Evolutionary conservation across 2,113 vertebrate species (phyloP), one percentile per base, ranked within the genome.

Genomic region (Solea senegalensis): DNA sequence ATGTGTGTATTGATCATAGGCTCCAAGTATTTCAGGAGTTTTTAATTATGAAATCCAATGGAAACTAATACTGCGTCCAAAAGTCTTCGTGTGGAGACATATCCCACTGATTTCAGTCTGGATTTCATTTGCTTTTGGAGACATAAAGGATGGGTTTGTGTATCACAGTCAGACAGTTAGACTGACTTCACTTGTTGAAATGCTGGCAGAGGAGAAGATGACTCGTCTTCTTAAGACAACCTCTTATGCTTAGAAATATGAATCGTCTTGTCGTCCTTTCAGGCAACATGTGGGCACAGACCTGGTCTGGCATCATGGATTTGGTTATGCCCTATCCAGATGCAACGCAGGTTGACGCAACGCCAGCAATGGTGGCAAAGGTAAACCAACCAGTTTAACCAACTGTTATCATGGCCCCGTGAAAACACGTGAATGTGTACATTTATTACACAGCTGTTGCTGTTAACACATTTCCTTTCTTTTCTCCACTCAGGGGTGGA

Each of bases 241-340:
- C 74, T 51, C 58, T 41, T 3, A 9, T 12, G 28, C 4, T 12
- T 21, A 21, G 41, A 76, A 28, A 63, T n/a, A 41, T 11, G 16
- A 61, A 43, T 54, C 62, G 13, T 78, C 7, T 56, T 69, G 45
- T 83, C 14, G 21, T 80, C 0, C 62, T 80, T 87, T 72, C 80
- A 99, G 97, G 97, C 34, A 99, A 99, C 93, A 99, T 99, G 98
- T 99, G 98, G 98, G 97, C 96, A 0, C 97, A 99, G 85, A 96
- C 95, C 0, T 99, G 98, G 98, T 96, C 96, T 64, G 96, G 95
- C 56, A 94, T 99, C 81, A 98, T 96, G 71, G 92, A 97, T 39
- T 78, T 99, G 77, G 94, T 93, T 57, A 87, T 90, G 0, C 98
- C 98, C 1, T 99, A 90, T 75, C 97, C 96, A 0, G 14, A 90